A percentile compares a stretch with the other conserved stretches of the same genome.
These are phyloP conservation scores for Andrena praecox DNA, from an alignment of 2,888 invertebrate species.

Conservation along the genomic window DNA sequence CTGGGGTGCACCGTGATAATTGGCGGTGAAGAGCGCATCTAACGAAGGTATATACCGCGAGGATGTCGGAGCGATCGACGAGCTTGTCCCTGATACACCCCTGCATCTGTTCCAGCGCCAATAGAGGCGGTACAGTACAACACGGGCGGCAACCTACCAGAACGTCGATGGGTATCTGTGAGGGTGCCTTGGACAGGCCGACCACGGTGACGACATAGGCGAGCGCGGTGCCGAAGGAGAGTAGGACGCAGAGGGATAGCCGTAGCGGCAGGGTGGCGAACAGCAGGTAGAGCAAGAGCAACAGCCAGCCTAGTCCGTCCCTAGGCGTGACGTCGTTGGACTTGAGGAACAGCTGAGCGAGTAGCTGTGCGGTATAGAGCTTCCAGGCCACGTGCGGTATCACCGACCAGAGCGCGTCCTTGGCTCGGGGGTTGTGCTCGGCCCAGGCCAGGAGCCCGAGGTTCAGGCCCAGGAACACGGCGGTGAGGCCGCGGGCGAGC, in stretches of 20 bases:
- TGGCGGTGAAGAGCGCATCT: too few relatives aligned
- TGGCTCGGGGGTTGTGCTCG: constrained; percentile 77
- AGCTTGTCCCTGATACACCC: too few relatives aligned
- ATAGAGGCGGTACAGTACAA: too few relatives aligned
- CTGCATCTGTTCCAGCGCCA: too few relatives aligned
- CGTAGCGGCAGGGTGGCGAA: constrained; percentile 91
- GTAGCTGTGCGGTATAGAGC: constrained; percentile 88
- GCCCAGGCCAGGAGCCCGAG: constrained; percentile 82
- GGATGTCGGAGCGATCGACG: too few relatives aligned
- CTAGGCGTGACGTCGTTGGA: constrained; percentile 87
- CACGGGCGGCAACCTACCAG: constrained; percentile 73
- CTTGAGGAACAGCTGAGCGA: constrained; percentile 88
- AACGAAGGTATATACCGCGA: too few relatives aligned
- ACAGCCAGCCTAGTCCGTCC: constrained; percentile 90
- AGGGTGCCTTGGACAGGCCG: constrained; percentile 85
- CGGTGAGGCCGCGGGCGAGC: constrained; percentile 79
- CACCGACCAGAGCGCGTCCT: constrained; percentile 86
- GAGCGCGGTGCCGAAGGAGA: constrained; percentile 88
- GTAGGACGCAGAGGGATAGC: constrained; percentile 87
- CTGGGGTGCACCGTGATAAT: too few relatives aligned
- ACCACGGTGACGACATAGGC: constrained; percentile 88
- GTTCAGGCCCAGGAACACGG: constrained; percentile 82
- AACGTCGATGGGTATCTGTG: constrained; percentile 84
- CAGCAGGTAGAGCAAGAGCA: constrained; percentile 90
- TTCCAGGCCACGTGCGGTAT: constrained; percentile 89